These are phyloP conservation scores for Cheirogaleus medius DNA, from an alignment of 2,113 vertebrate species.

Conservation along the genomic window DNA sequence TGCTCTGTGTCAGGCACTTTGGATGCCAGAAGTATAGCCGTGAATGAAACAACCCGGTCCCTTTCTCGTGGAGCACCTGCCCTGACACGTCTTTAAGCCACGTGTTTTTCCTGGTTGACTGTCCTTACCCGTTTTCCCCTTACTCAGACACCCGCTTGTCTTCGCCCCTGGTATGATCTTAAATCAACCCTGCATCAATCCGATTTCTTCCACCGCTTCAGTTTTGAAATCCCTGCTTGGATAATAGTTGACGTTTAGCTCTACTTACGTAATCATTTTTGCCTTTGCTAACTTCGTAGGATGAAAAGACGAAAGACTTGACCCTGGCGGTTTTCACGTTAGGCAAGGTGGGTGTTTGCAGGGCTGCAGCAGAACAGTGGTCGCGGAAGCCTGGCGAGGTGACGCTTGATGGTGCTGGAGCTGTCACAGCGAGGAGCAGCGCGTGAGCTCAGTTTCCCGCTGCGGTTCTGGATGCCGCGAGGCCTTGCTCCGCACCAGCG, in stretches of 20 bases:
- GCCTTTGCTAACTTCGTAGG: background rate
- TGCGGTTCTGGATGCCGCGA: background rate
- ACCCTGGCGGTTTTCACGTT: background rate
- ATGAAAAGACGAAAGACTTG: background rate
- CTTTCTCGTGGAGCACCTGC: no score
- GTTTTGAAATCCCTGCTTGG: background rate
- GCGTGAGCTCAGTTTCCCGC: fast-evolving
- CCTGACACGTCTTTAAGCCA: background rate
- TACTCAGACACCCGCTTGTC: background rate
- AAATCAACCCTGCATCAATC: background rate
- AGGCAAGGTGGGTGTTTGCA: background rate
- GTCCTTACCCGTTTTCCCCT: background rate
- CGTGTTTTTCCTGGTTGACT: background rate
- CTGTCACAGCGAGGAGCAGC: fast-evolving
- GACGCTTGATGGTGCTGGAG: fast-evolving
- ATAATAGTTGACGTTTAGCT: background rate
- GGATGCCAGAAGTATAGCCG: background rate
- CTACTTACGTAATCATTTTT: background rate
- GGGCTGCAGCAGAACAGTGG: fast-evolving
- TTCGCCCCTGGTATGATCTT: background rate
- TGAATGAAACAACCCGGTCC: background rate
- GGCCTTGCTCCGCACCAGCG: fast-evolving
- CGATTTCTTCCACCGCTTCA: background rate
- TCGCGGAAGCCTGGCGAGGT: background rate
- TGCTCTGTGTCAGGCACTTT: background rate